Evolutionary conservation across 2,888 invertebrate genomes (phyloP).

Genomic region (Parnassius smintheus): DNA sequence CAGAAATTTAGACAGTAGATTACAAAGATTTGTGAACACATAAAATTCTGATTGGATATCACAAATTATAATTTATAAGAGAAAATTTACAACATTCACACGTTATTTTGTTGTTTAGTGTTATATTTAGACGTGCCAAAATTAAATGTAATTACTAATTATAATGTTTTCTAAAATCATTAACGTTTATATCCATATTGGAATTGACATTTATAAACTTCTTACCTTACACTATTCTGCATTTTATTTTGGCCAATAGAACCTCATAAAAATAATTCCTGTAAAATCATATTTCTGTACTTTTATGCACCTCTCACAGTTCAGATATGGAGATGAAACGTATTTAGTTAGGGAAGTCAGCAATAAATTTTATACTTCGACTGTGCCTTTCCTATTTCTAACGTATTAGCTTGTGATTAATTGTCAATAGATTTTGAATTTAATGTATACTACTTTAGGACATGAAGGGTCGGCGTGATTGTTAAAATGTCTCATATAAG

Average conservation of each 20-base stretch:
- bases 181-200: conserved; percentile 37
- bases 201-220: conserved; percentile 19
- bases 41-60: conserved; percentile 18
- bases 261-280: conserved; percentile 1
- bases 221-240: conserved; percentile 6
- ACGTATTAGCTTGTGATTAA: conserved; percentile 74
- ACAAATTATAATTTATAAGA: conserved; percentile 26
- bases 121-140: conserved; percentile 66
- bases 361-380: conserved; percentile 81
- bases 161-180: conserved; percentile 37
- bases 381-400: conserved; percentile 82
- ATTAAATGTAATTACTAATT: conserved; percentile 40
- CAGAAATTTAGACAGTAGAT: conserved; percentile 55
- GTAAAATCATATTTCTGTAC: conserved; percentile 12
- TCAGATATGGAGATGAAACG: conserved; percentile 49
- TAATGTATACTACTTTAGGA: conserved; percentile 71
- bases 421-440: conserved; percentile 65
- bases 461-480: conserved; percentile 51
- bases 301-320: conserved; percentile 37
- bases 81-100: conserved; percentile 33
- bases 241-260: conserved; percentile 6
- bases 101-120: conserved; percentile 32
- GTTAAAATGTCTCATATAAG: conserved; percentile 43
- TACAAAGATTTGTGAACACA: conserved; percentile 42
- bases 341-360: conserved; percentile 76